These are phyloP conservation scores for Brachymystax lenok DNA, from an alignment of 2,797 vertebrate genomes.

Conservation along the genomic window DNA sequence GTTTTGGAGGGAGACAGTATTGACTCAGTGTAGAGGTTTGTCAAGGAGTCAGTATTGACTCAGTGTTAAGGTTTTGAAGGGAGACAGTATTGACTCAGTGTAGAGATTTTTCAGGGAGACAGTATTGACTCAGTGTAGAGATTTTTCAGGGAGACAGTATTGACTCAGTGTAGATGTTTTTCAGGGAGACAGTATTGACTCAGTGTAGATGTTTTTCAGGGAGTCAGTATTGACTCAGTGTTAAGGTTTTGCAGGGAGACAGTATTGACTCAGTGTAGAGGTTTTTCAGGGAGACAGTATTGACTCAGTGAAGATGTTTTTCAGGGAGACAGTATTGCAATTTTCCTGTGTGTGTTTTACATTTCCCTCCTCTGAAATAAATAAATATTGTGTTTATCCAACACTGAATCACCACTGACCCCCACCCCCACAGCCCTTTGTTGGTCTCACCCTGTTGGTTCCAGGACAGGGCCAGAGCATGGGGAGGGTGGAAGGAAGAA, in stretches of 20 bases:
- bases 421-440: neutral
- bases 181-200: neutral
- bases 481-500: conserved; percentile 25
- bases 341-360: neutral
- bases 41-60: no score
- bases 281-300: neutral
- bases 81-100: neutral
- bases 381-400: neutral
- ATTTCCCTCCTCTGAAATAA: neutral
- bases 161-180: no score
- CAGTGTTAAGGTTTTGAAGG: neutral
- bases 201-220: no score
- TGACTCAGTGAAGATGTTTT: neutral
- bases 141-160: accelerated
- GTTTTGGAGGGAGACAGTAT: no score
- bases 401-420: neutral
- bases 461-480: conserved; percentile 49
- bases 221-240: neutral
- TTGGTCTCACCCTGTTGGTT: conserved; percentile 50
- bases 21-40: no score
- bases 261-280: neutral
- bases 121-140: no score
- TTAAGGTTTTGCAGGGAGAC: no score
- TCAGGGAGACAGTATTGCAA: neutral
- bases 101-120: no score